These are phyloP conservation scores for Cryptoblepharus egeriae DNA, from an alignment of 2,797 vertebrate species.

Conservation along the genomic window DNA sequence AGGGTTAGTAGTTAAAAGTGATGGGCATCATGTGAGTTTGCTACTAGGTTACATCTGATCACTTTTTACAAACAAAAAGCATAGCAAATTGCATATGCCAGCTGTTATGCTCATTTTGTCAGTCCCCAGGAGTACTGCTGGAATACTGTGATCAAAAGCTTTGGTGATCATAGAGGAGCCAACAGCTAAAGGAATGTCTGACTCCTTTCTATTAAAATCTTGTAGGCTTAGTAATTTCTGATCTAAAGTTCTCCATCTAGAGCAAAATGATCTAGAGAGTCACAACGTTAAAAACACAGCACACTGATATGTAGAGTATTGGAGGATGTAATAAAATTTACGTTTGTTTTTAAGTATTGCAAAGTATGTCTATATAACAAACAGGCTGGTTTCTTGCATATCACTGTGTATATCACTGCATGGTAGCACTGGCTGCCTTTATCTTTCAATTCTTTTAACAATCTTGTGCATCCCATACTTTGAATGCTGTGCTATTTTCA, in stretches of 20 bases:
- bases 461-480: too few species aligned
- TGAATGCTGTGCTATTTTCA: neutral
- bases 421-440: neutral
- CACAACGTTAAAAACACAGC: conserved; percentile 4
- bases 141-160: conserved; percentile 72
- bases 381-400: neutral
- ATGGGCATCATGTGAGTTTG: neutral
- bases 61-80: conserved; percentile 13
- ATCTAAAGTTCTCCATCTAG: conserved; percentile 61
- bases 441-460: neutral
- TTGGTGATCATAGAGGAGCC: conserved; percentile 62
- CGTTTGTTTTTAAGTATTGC: neutral
- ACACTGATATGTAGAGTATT: conserved; percentile 8
- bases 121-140: conserved; percentile 65
- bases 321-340: neutral
- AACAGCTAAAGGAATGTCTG: conserved; percentile 65
- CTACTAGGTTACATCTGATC: neutral
- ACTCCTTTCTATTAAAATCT: conserved; percentile 70
- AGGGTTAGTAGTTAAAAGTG: fast-evolving
- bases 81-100: conserved; percentile 64
- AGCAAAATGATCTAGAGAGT: conserved; percentile 59
- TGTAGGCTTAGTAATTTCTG: conserved; percentile 50
- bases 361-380: neutral
- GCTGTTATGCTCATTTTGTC: conserved; percentile 69
- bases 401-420: too few species aligned